phyloP scores from a whole-genome alignment of 1,140 invertebrate species.

The Procambarus clarkii region DNA sequence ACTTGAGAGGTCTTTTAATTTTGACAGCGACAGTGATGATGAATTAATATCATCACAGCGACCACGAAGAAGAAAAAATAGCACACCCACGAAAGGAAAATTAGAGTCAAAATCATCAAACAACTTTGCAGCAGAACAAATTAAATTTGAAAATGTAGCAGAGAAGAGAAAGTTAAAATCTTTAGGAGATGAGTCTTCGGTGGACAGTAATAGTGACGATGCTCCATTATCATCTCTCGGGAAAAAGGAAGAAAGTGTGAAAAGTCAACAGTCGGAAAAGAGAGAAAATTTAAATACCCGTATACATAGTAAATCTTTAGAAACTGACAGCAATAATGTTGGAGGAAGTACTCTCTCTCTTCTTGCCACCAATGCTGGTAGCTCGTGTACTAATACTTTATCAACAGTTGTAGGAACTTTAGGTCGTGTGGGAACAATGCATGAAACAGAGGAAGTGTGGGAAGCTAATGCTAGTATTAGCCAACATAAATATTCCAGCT shows the following conservation, averaged over 20 bases:
- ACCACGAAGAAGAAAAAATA: constrained; percentile 24
- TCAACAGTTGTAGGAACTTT: constrained; percentile 39
- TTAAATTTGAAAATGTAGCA: not conserved
- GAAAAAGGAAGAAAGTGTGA: not conserved
- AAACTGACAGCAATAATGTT: not conserved
- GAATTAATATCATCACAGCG: not conserved
- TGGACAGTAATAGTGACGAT: not conserved
- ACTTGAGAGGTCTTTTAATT: constrained; percentile 2
- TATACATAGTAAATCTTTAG: not conserved
- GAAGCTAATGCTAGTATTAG: constrained; percentile 50
- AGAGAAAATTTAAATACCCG: not conserved
- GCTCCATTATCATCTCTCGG: not conserved
- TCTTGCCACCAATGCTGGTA: not conserved
- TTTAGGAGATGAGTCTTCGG: not conserved
- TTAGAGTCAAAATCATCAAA: not conserved
- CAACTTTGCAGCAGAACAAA: not conserved
- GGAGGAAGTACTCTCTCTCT: not conserved
- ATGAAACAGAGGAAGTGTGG: constrained; percentile 59
- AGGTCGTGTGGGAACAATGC: constrained; percentile 56
- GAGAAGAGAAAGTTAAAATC: constrained; percentile 28
- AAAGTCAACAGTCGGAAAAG: not conserved
- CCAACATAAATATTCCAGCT: not conserved
- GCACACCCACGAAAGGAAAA: constrained; percentile 2
- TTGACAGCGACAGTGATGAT: constrained; percentile 51
- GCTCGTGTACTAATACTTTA: not conserved